Evolutionary conservation across 2,113 vertebrate species (phyloP), one percentile per base, ranked within the genome.

Genomic region (Dunckerocampus dactyliophorus): DNA sequence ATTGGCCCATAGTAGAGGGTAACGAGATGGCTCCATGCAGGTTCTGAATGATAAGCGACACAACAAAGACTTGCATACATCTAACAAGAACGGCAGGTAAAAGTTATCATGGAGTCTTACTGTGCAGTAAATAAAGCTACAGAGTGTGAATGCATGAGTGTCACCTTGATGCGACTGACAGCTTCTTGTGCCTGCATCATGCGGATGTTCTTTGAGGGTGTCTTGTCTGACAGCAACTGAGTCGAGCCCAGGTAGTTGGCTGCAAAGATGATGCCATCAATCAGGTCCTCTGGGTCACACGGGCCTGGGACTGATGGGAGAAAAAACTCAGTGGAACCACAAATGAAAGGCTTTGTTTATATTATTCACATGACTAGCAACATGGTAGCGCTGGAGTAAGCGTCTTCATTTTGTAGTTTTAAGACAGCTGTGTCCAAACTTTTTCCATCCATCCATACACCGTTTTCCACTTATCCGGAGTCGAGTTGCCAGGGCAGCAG

Each of bases 131-230:
- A 48, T 6, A 50, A 12, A 20, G 3, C 3, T 48, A n/a, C n/a
- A n/a, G 6, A 37, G n/a, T 17, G 51, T n/a, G 11, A 57, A 20
- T 43, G 12, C 12, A 45, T 1, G 19, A 59, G 42, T 42, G 57
- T 86, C 75, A 98, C 97, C 96, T 97, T 98, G 85, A 99, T 96
- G 73, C 95, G 93, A 85, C 92, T 95, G 24, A 98, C 94, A 1
- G 97, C 97, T 85, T 98, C 95, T 85, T 99, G 96, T 19, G 97
- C 97, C 82, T 99, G 97, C 94, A 95, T 97, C 96, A 98, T 98
- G 79, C 97, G 93, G 52, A 97, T 92, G 17, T 95, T 98, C 88
- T 98, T 97, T 50, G 97, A 97, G 0, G 97, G 96, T 1, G 96
- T 99, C 88, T 97, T 98, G 71, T 98, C 96, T 1, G 97, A 98